Evolutionary conservation across 2,113 vertebrate species (phyloP).

Genomic region (Microtus montanus): DNA sequence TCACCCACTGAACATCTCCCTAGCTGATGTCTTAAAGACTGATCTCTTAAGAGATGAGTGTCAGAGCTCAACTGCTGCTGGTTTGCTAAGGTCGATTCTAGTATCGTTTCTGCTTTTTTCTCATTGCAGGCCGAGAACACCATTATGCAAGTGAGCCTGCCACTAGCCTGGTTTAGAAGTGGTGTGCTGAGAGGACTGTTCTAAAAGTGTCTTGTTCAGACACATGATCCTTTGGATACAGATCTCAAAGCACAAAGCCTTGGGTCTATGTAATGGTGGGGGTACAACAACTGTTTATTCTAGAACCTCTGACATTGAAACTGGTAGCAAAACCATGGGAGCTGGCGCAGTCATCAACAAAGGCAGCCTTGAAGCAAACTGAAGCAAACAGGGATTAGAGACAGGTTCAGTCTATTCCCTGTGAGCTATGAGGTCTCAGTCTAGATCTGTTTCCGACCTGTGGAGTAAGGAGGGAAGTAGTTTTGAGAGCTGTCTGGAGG

Average conservation of each 20-base stretch:
- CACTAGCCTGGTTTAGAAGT: background rate
- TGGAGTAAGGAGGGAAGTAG: background rate
- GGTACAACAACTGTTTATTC: background rate
- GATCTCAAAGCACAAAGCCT: background rate
- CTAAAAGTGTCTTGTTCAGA: background rate
- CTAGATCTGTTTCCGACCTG: background rate
- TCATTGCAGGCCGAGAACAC: background rate
- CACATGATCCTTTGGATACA: background rate
- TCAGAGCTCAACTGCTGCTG: background rate
- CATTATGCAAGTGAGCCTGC: background rate
- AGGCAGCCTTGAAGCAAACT: background rate
- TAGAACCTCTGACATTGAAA: background rate
- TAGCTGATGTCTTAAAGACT: background rate
- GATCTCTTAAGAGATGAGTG: background rate
- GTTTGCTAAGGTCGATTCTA: background rate
- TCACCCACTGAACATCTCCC: background rate
- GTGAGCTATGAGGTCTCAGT: background rate
- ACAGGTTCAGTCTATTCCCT: fast-evolving
- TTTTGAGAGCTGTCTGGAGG: background rate
- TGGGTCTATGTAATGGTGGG: background rate
- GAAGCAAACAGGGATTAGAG: background rate
- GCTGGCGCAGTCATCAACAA: background rate
- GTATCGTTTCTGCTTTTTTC: background rate
- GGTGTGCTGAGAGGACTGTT: background rate
- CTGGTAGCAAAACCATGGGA: background rate